A percentile compares a stretch with the other conserved stretches of the same genome.
phyloP scores from a whole-genome alignment of 1,140 invertebrate species.

The Dreissena rostriformis region DNA sequence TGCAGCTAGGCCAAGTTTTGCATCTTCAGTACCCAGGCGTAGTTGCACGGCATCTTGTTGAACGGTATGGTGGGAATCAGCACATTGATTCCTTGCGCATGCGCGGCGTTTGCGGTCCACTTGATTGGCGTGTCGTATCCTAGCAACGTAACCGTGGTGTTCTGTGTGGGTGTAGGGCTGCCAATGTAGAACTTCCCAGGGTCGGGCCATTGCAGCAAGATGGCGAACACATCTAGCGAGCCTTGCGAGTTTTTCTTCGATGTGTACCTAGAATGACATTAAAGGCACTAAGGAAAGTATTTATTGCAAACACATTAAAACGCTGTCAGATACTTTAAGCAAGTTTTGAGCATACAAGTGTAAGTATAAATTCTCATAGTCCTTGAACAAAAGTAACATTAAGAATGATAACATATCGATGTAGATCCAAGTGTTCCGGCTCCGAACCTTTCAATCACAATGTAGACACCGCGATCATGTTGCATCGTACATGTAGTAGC shows the following conservation, averaged over 20 bases:
- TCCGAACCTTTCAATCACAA: no score
- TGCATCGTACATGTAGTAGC: no score
- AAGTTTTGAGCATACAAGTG: no score
- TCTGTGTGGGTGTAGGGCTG: conserved; percentile 17
- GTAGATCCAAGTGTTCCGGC: no score
- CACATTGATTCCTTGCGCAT: conserved; percentile 52
- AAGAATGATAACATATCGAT: no score
- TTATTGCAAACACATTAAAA: no score
- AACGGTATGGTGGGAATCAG: conserved; percentile 54
- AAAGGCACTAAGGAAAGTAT: no score
- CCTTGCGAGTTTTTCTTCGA: conserved; percentile 30
- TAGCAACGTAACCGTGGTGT: conserved; percentile 66
- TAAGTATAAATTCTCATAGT: no score
- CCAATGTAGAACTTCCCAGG: conserved; percentile 24
- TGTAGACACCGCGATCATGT: no score
- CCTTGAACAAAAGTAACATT: no score
- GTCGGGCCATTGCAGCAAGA: conserved; percentile 54
- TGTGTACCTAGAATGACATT: conserved; percentile 40
- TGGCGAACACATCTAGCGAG: conserved; percentile 48
- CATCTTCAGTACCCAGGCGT: conserved; percentile 59
- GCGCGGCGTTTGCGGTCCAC: background rate
- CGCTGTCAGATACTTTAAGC: no score
- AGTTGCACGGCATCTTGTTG: conserved; percentile 61
- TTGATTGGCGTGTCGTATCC: conserved; percentile 56
- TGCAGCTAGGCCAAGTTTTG: background rate